These are phyloP conservation scores for Salticus scenicus DNA, from an alignment of 2,888 invertebrate species.

Conservation along the genomic window DNA sequence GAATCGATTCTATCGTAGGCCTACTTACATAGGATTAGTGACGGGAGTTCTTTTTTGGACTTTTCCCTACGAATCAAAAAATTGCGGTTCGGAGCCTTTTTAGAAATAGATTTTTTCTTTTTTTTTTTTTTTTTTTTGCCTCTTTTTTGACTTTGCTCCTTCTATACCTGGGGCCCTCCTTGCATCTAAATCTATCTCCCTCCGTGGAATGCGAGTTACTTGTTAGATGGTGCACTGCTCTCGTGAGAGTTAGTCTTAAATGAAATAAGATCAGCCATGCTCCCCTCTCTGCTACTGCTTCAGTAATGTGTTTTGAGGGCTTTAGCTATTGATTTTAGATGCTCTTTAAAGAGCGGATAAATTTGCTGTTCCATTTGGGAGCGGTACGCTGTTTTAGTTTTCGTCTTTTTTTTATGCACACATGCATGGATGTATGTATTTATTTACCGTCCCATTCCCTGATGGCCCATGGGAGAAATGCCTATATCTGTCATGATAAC, in stretches of 20 bases:
- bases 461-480: constrained; percentile 21
- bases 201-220: constrained; percentile 40
- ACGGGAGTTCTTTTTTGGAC: constrained; percentile 43
- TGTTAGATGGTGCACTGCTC: constrained; percentile 39
- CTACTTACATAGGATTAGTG: constrained; percentile 67
- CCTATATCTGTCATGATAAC: constrained; percentile 54
- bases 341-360: constrained; percentile 65
- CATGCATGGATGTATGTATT: constrained; percentile 35
- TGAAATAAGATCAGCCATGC: constrained; percentile 65
- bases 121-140: constrained; percentile 25
- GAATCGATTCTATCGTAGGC: constrained; percentile 53
- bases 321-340: constrained; percentile 67
- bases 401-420: constrained; percentile 20
- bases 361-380: constrained; percentile 65
- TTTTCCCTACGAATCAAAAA: constrained; percentile 57
- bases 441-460: constrained; percentile 32
- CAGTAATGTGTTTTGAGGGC: constrained; percentile 66
- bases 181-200: constrained; percentile 33
- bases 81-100: constrained; percentile 55
- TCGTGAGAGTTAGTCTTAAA: constrained; percentile 54
- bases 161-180: background rate
- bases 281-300: constrained; percentile 29
- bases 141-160: background rate
- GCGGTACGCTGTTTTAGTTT: constrained; percentile 28
- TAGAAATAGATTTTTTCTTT: constrained; percentile 55